A percentile compares a stretch with the other conserved stretches of the same genome.
These are phyloP conservation scores for Listronotus bonariensis DNA, from an alignment of 1,140 invertebrate genomes.

Conservation along the genomic window DNA sequence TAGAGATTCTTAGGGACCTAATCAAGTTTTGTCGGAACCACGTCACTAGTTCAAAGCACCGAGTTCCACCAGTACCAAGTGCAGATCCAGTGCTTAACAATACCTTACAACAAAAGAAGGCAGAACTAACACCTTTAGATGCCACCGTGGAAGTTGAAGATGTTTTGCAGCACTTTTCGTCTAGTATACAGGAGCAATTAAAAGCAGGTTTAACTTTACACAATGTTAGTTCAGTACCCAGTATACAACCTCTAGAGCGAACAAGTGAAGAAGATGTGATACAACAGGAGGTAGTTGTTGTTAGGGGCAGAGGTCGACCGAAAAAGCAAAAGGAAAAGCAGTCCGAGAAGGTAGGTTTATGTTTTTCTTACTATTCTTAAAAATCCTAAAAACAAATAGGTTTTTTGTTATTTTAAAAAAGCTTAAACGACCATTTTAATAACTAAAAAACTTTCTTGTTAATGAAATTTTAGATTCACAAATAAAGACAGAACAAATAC, in stretches of 20 bases:
- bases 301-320: slow-evolving; percentile 3
- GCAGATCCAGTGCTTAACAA: background rate
- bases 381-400: too few relatives aligned
- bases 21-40: slow-evolving; percentile 16
- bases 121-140: slow-evolving; percentile 34
- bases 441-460: too few relatives aligned
- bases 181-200: slow-evolving; percentile 33
- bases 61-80: slow-evolving; percentile 12
- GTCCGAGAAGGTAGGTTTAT: too few relatives aligned
- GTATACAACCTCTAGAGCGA: background rate
- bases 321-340: background rate
- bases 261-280: background rate
- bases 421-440: too few relatives aligned
- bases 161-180: slow-evolving; percentile 36
- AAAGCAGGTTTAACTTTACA: slow-evolving; percentile 36
- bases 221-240: slow-evolving; percentile 34
- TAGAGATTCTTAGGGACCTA: slow-evolving; percentile 17
- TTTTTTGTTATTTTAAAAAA: too few relatives aligned
- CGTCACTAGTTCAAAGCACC: slow-evolving; percentile 2
- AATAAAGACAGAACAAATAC: too few relatives aligned
- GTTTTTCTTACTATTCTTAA: too few relatives aligned
- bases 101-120: slow-evolving; percentile 28
- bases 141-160: slow-evolving; percentile 35
- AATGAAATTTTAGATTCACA: too few relatives aligned
- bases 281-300: background rate